Evolutionary conservation across 2,888 invertebrate genomes (phyloP), one percentile per base, ranked within the genome.

Genomic region (Epinotia nisella): DNA sequence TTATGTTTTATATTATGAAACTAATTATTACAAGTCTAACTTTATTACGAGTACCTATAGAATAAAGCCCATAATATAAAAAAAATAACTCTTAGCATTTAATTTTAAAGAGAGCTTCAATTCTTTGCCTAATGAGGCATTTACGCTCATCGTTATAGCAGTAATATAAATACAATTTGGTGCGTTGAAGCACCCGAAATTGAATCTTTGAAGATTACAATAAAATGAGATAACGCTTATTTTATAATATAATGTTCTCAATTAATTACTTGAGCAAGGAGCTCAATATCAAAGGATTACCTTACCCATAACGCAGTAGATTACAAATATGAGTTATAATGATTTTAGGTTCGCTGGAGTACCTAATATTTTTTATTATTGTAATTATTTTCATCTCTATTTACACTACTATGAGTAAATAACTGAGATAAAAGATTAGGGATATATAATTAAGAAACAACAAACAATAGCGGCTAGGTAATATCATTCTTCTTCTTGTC

Each of bases 271-370:
- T n/a, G n/a, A 65, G 62, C 66, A 56, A 64, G 66, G 74, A 51
- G 70, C 62, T 65, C 70, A 65, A 77, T 76, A 78, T 80, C 76
- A 77, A 80, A 76, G 77, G 77, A 77, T 80, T 80, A 78, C 76
- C 74, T 77, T 74, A 73, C 68, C 66, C 71, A 76, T 78, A 77
- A 77, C 77, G 76, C 61, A 67, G n/a, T 49, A 55, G 67, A 72
- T 72, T 67, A 72, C 41, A 67, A 35, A 62, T 67, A 39, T 21
- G 67, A 56, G 55, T 67, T 61, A 66, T 62, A 67, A 72, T 55
- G 56, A 49, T 67, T 56, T 71, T 49, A 56, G 61, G 71, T 71
- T 61, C 66, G 35, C 13, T 49, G 21, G 61, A 61, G 66, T 15
- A 59, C 9, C 5, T 53, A 11, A 19, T 53, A 9, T 19, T 53